phyloP scores from a whole-genome alignment of 2,113 vertebrate species.

The Gobiocypris rarus region DNA sequence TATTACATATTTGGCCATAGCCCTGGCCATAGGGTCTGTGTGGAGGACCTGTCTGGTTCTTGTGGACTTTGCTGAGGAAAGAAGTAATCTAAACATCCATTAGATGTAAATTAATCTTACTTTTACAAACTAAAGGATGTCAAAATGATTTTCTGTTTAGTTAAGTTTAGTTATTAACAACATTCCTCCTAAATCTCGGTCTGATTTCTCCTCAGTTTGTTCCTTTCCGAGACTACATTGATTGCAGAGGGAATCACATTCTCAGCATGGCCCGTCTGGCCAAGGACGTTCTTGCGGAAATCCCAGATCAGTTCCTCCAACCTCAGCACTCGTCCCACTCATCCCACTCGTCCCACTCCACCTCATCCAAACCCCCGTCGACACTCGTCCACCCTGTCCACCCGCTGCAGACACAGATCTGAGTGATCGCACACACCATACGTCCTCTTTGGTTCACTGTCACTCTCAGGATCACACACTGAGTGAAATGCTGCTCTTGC shows the following conservation, averaged over 20 bases:
- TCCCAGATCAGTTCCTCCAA: constrained; percentile 96
- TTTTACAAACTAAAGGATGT: too few species aligned
- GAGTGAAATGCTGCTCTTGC: constrained; percentile 2
- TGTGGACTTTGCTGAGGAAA: too few species aligned
- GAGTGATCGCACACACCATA: constrained; percentile 57
- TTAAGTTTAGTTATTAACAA: neutral
- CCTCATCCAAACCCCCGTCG: constrained; percentile 69
- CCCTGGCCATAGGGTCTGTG: too few species aligned
- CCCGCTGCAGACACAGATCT: constrained; percentile 87
- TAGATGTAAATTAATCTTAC: too few species aligned
- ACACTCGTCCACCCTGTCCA: constrained; percentile 63
- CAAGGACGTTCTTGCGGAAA: constrained; percentile 95
- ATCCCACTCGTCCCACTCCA: constrained; percentile 82
- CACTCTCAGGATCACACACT: constrained; percentile 46
- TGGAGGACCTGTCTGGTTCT: too few species aligned
- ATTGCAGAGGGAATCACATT: constrained; percentile 92
- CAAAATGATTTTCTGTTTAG: too few species aligned
- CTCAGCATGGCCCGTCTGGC: constrained; percentile 96
- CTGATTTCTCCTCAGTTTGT: constrained; percentile 82
- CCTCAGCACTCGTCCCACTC: constrained; percentile 86
- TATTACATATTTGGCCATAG: too few species aligned
- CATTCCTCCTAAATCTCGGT: neutral
- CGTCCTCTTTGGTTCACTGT: constrained; percentile 1
- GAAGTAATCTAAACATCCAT: too few species aligned
- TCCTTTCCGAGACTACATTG: constrained; percentile 96